Base-by-base conservation (phyloP, 2,113 vertebrate genomes). In the Sclerurus mexicanus region DNA sequence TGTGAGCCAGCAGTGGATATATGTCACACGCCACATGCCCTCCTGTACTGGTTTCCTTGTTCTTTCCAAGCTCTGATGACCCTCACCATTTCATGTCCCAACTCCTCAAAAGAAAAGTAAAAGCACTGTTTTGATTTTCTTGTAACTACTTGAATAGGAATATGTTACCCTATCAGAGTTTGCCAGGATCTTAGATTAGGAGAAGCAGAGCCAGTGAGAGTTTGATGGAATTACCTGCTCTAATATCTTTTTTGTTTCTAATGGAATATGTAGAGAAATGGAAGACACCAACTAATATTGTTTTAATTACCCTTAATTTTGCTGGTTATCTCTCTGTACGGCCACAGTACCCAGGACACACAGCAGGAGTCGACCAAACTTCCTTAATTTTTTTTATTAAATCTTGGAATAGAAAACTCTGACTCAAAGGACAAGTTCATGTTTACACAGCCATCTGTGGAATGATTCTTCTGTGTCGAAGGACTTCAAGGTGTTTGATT, bases 261-360 rank as follows among this genome's bases (percentile, higher is more conserved):
- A 28, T 16, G 18, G 21, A 68, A 44, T 63, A 13, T 23, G 4
- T 10, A 69, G 42, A 77, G 46, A 88, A 93, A 39, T 14, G 42
- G 63, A 67, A 81, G 28, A 62, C 10, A 50, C 2, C 16, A 62
- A 39, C 2, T 58, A 25, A 44, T 39, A 5, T 20, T 85, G 24
- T 8, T 78, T 86, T 46, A 58, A 69, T 49, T 68, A 20, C 14
- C 11, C 19, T 35, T 59, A 6, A 6, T 85, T 42, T 72, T 72
- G 10, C 15, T 42, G 1, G 8, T 40, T 89, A 35, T 19, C 25
- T 62, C 6, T 66, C n/a, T 72, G 37, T 47, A 67, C 0, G 0
- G 15, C 14, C 16, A 33, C 10, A 6, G 18, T 53, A 35, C 3
- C 3, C 52, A n/a, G 28, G n/a, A 85, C 19, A 67, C 0, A 1